Conservation (phyloP, 1,140 invertebrate species). For the Drosophila athabasca region DNA sequence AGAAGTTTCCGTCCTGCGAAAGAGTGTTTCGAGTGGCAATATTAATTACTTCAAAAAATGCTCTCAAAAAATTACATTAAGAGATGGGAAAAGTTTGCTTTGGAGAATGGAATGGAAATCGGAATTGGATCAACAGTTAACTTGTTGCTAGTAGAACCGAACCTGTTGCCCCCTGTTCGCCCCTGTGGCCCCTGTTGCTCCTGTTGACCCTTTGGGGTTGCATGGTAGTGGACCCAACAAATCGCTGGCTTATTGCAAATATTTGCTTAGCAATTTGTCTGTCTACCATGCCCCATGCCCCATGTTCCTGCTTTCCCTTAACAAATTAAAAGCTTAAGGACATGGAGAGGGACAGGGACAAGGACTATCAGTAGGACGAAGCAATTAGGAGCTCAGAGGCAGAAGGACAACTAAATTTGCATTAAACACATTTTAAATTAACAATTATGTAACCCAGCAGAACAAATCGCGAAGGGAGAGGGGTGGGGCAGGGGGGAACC, state of each 20-base stretch:
- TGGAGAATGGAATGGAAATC: background rate
- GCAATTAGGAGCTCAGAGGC: constrained; percentile 31
- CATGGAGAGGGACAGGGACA: background rate
- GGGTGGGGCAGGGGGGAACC: constrained; percentile 32
- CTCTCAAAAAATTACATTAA: constrained; percentile 10
- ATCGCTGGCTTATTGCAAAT: constrained; percentile 64
- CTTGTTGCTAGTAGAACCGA: constrained; percentile 56
- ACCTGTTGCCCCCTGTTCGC: constrained; percentile 32
- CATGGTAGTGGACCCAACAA: constrained; percentile 19
- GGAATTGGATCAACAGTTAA: constrained; percentile 18
- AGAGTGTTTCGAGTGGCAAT: constrained; percentile 40
- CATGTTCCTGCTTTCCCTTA: background rate
- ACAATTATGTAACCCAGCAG: constrained; percentile 70
- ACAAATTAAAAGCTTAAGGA: constrained; percentile 63
- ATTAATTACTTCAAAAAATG: constrained; percentile 28
- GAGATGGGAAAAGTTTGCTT: constrained; percentile 7
- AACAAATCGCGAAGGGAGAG: background rate
- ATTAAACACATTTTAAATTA: constrained; percentile 78
- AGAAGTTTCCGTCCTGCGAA: background rate
- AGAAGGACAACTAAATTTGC: constrained; percentile 57
- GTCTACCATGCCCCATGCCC: background rate
- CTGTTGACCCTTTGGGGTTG: background rate
- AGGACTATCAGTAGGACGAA: background rate
- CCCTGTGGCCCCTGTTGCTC: background rate
- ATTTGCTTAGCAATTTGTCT: constrained; percentile 68